Evolutionary conservation across 1,140 invertebrate genomes (phyloP).

Genomic region (Drosophila bocki): DNA sequence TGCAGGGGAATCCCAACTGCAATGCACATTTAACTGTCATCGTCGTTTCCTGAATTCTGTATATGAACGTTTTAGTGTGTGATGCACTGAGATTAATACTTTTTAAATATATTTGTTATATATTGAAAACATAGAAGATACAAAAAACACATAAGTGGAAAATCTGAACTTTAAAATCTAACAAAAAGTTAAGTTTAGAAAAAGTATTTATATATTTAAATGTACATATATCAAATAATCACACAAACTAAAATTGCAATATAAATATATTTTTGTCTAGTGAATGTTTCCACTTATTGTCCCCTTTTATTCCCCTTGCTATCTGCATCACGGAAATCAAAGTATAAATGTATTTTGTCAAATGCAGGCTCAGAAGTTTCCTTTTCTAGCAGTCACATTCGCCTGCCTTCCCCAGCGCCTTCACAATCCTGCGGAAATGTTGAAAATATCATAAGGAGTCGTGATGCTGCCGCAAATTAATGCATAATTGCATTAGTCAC

Average conservation of each 20-base stretch:
- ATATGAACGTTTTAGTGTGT: not conserved
- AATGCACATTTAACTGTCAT: conserved; percentile 53
- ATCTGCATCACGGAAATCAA: conserved; percentile 60
- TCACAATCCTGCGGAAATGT: conserved; percentile 55
- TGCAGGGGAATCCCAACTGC: conserved; percentile 18
- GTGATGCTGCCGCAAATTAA: conserved; percentile 61
- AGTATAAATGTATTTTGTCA: conserved; percentile 78
- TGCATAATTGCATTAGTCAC: conserved; percentile 81
- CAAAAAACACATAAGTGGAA: too few species aligned
- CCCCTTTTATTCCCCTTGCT: not conserved
- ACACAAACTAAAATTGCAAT: not conserved
- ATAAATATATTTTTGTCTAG: not conserved
- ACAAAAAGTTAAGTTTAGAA: not conserved
- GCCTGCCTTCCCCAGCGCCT: not conserved
- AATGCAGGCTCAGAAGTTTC: conserved; percentile 53
- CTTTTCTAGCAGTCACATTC: conserved; percentile 12
- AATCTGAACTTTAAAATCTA: too few species aligned
- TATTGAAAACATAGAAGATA: too few species aligned
- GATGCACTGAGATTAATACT: not conserved
- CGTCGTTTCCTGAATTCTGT: conserved; percentile 31
- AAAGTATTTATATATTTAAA: too few species aligned
- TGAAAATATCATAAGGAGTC: conserved; percentile 62
- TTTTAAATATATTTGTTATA: not conserved
- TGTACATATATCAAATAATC: too few species aligned
- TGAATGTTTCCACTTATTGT: not conserved